Percentiles rank a stretch among this genome's conserved stretches.
Conservation (phyloP, 2,113 vertebrate genomes). For the Psammodynastes pulverulentus region DNA sequence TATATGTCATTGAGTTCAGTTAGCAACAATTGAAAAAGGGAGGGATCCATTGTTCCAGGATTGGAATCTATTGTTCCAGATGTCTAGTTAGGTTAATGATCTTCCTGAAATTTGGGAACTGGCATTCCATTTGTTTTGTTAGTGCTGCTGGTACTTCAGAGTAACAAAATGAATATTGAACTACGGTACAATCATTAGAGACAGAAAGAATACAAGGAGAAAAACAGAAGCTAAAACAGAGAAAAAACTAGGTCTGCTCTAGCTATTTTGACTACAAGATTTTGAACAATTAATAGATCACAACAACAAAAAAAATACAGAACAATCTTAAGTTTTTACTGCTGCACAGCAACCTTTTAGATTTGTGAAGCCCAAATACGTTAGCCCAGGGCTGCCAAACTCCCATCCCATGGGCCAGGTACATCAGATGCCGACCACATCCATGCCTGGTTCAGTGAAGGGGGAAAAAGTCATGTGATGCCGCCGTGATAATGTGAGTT, state of each 20-base stretch:
- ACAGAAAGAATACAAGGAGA: not conserved
- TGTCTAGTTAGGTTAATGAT: not conserved
- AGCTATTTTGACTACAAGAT: not conserved
- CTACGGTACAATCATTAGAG: not conserved
- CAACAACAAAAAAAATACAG: not conserved
- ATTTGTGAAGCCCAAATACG: not conserved
- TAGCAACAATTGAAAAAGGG: not conserved
- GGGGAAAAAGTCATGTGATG: no score
- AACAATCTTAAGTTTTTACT: not conserved
- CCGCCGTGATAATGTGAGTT: no score
- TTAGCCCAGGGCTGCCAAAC: not conserved
- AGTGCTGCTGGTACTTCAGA: not conserved
- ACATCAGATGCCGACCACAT: no score
- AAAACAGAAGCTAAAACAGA: not conserved
- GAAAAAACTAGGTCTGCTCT: not conserved
- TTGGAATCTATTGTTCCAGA: conserved; percentile 26
- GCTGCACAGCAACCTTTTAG: not conserved
- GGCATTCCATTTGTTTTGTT: not conserved
- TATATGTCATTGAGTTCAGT: no score
- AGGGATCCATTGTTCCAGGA: conserved; percentile 20
- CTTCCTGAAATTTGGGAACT: not conserved
- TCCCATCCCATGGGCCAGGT: no score
- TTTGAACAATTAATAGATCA: not conserved
- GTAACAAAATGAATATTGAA: not conserved
- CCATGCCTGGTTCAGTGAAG: no score